A percentile compares a stretch with the other conserved stretches of the same genome.
Conservation (phyloP, 2,797 vertebrate species). For the Thripadectes ignobilis region DNA sequence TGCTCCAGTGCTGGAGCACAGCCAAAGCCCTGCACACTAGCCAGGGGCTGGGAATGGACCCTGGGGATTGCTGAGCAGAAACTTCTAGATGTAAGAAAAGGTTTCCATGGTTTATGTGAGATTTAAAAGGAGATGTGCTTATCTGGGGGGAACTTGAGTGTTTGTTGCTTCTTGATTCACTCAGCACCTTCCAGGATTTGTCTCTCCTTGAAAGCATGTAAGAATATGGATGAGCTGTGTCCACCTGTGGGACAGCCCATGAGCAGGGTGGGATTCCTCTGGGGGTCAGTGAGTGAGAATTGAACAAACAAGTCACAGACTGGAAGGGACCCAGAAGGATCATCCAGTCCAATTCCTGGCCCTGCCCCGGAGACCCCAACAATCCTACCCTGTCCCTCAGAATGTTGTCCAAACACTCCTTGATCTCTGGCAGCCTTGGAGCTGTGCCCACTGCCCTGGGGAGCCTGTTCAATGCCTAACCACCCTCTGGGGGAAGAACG, state of each 20-base stretch:
- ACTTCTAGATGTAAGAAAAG: not conserved
- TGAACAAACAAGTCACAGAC: not conserved
- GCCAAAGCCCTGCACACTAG: not conserved
- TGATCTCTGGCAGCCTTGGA: not conserved
- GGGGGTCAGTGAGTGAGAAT: not conserved
- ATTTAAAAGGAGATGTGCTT: not conserved
- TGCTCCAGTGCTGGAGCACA: not conserved
- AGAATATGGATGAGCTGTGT: not conserved
- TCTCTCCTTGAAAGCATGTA: not conserved
- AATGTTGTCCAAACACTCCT: fast-evolving
- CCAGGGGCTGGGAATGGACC: not conserved
- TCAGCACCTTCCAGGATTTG: not conserved
- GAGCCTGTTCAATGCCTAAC: not conserved
- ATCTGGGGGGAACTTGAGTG: not conserved
- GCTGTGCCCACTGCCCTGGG: not conserved
- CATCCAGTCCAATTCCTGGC: not conserved
- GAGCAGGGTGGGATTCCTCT: not conserved
- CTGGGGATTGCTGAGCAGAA: not conserved
- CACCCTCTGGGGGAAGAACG: not conserved
- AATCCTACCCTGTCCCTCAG: not conserved
- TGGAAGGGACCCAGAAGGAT: too few species aligned
- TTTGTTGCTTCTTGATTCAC: not conserved
- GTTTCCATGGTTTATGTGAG: not conserved
- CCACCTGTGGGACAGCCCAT: not conserved
- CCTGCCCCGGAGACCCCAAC: not conserved